phyloP scores from a whole-genome alignment of 2,888 invertebrate species.

The Incurvaria masculella region DNA sequence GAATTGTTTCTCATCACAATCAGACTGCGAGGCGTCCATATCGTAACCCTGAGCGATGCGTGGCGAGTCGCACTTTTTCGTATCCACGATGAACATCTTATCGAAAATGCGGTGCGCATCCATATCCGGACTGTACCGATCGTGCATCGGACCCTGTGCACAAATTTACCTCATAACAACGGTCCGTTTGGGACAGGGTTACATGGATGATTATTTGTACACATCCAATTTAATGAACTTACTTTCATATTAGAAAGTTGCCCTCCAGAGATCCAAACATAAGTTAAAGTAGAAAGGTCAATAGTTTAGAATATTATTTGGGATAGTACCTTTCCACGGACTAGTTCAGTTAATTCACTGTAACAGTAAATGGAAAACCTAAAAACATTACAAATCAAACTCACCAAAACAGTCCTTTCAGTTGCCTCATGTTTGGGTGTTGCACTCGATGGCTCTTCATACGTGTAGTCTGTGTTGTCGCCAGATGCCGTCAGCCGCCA shows the following conservation, averaged over 20 bases:
- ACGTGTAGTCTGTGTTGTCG: slow-evolving; percentile 37
- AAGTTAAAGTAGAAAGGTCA: too few relatives aligned
- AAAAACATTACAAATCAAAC: too few relatives aligned
- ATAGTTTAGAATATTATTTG: too few relatives aligned
- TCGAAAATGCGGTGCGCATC: slow-evolving; percentile 56
- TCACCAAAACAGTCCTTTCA: slow-evolving; percentile 42
- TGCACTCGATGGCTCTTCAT: slow-evolving; percentile 40
- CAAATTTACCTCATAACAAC: too few relatives aligned
- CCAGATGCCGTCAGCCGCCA: slow-evolving; percentile 38
- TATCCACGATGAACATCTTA: slow-evolving; percentile 56
- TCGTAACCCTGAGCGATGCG: slow-evolving; percentile 42
- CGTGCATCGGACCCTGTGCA: slow-evolving; percentile 51
- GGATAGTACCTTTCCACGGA: too few relatives aligned
- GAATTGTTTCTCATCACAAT: slow-evolving; percentile 50
- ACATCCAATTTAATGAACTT: too few relatives aligned
- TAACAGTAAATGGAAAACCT: too few relatives aligned
- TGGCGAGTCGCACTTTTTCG: slow-evolving; percentile 49
- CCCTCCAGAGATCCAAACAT: too few relatives aligned
- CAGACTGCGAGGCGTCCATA: slow-evolving; percentile 42
- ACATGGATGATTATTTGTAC: too few relatives aligned
- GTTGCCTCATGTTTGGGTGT: slow-evolving; percentile 34
- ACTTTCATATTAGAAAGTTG: too few relatives aligned
- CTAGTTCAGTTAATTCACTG: too few relatives aligned
- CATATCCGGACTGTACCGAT: slow-evolving; percentile 56
- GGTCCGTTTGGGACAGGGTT: too few relatives aligned